These are phyloP conservation scores for Stictocephala bisonia DNA, from an alignment of 2,888 invertebrate genomes.

Conservation along the genomic window DNA sequence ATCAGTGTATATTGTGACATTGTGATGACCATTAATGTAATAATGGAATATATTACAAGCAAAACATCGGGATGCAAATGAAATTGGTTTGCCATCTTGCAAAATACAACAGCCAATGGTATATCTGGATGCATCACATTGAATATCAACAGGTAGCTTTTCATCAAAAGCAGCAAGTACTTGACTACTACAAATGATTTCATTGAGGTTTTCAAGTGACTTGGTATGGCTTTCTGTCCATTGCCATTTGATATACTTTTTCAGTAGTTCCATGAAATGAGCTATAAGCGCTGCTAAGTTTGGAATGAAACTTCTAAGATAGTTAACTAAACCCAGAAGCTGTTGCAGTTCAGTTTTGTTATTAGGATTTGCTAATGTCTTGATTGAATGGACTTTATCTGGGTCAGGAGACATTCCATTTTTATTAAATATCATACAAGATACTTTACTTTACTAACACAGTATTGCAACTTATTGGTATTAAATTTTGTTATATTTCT, in stretches of 20 bases:
- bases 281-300: background rate
- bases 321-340: background rate
- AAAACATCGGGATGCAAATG: slow-evolving; percentile 48
- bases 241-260: slow-evolving; percentile 6
- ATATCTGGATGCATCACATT: slow-evolving; percentile 26
- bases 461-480: slow-evolving; percentile 3
- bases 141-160: background rate
- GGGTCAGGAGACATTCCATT: slow-evolving; percentile 17
- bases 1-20: slow-evolving; percentile 43
- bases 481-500: slow-evolving; percentile 10
- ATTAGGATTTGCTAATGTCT: background rate
- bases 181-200: slow-evolving; percentile 8
- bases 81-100: slow-evolving; percentile 46
- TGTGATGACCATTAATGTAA: slow-evolving; percentile 50
- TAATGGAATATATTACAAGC: slow-evolving; percentile 62
- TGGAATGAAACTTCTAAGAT: slow-evolving; percentile 6
- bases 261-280: background rate
- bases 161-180: background rate
- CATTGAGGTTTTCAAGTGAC: background rate
- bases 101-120: slow-evolving; percentile 44
- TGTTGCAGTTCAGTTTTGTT: slow-evolving; percentile 1
- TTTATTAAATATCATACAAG: slow-evolving; percentile 4
- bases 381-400: background rate
- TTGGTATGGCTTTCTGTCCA: slow-evolving; percentile 2
- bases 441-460: slow-evolving; percentile 1